Conservation (phyloP, 2,113 vertebrate species). For the Callocephalon fimbriatum region DNA sequence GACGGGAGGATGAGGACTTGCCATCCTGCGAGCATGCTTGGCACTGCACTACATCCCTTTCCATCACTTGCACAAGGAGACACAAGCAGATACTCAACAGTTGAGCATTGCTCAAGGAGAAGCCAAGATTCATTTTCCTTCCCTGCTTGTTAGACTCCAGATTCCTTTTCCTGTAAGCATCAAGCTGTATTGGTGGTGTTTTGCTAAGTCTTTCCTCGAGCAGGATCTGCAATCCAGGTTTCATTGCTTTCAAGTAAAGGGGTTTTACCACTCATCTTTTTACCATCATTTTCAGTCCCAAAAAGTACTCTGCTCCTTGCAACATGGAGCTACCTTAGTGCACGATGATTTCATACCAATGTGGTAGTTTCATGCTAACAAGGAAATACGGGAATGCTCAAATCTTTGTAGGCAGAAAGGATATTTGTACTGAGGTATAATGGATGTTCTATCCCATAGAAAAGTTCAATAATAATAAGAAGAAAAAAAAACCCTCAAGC, state of each 20-base stretch:
- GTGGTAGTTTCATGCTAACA: background rate
- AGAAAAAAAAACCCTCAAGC: background rate
- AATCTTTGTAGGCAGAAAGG: background rate
- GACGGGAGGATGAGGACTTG: background rate
- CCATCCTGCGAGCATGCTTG: rapidly evolving
- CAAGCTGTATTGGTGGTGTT: background rate
- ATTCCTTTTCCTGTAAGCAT: background rate
- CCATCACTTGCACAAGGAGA: background rate
- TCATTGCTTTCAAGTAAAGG: background rate
- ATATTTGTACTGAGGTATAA: constrained; percentile 43
- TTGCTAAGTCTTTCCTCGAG: background rate
- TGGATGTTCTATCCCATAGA: background rate
- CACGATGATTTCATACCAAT: background rate
- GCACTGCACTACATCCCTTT: background rate
- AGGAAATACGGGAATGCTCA: background rate
- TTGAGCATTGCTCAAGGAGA: background rate
- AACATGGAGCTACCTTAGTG: background rate
- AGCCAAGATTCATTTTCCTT: background rate
- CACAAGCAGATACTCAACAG: background rate
- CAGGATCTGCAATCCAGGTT: background rate
- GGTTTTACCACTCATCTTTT: background rate
- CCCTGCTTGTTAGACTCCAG: background rate
- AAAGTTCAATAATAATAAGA: background rate
- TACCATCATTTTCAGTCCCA: background rate
- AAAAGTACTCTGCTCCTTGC: background rate